phyloP scores from a whole-genome alignment of 2,888 invertebrate species.

The Chrysolina oricalcia region DNA sequence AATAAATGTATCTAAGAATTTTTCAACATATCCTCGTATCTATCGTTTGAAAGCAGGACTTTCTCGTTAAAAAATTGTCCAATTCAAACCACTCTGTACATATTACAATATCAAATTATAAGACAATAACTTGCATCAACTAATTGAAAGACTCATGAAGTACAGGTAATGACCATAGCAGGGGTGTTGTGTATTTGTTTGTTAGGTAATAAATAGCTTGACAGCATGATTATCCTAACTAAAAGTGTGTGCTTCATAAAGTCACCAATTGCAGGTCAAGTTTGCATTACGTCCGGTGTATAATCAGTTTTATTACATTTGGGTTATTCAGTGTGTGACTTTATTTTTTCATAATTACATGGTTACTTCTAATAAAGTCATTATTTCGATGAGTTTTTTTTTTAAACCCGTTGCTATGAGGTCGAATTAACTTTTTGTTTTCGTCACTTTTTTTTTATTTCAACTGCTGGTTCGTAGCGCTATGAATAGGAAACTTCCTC shows the following conservation, averaged over 20 bases:
- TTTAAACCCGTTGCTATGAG: background rate
- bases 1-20: no score
- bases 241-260: slow-evolving; percentile 40
- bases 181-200: background rate
- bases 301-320: slow-evolving; percentile 57
- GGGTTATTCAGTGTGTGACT: slow-evolving; percentile 42
- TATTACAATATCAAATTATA: no score
- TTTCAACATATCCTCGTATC: no score
- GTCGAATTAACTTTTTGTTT: background rate
- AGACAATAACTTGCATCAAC: background rate
- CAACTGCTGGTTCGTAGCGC: background rate
- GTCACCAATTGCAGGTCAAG: slow-evolving; percentile 52
- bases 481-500: background rate
- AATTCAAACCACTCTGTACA: no score
- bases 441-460: background rate
- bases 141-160: background rate
- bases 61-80: no score
- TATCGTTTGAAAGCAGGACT: no score
- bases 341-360: slow-evolving; percentile 51
- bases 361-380: slow-evolving; percentile 61
- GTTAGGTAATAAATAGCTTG: slow-evolving; percentile 8
- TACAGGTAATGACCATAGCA: background rate
- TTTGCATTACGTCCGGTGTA: slow-evolving; percentile 58
- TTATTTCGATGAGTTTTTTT: slow-evolving; percentile 51
- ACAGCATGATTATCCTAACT: slow-evolving; percentile 12